Base-by-base conservation (phyloP, 2,113 vertebrate genomes). In the Osmerus mordax region DNA sequence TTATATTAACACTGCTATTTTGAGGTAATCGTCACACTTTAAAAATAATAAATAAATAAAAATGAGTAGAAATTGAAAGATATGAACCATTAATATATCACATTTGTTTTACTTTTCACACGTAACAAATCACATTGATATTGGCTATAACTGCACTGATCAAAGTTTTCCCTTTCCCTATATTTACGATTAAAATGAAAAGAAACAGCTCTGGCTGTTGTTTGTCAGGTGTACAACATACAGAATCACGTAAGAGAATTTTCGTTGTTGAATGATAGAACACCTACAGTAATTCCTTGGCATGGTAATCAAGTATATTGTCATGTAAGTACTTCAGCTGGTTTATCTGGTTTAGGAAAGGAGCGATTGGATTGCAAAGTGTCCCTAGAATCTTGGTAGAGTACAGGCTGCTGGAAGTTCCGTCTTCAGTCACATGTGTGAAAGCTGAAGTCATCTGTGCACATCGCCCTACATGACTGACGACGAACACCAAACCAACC, bases 11-110 rank as follows among this genome's bases (percentile, higher is more conserved):
- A 55, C 59, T 55, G 69, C 63, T 69, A 70, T n/a, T 47, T 18
- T 72, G 79, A 83, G 74, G 82, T 84, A 78, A 74, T 75, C 55
- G 32, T 65, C 75, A 73, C 36, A 75, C 69, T 83, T 82, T 75
- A 65, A 82, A 67, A 68, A 71, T 70, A 13, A 54, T 64, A 68
- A 23, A 80, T 67, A 7, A 23, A 69, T 29, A 41, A 66, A 72
- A 60, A 32, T 72, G 16, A 41, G 61, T 73, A 47, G 68, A 66
- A 13, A 19, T 21, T 72, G 28, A 3, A 68, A 82, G 52, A 83
- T 67, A 81, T 77, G 55, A 73, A 69, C 23, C 67, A 55, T 74
- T 76, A 51, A 51, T 68, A 74, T 80, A 72, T 19, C 63, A 65
- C 69, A 77, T 18, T 63, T 52, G 32, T 67, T 70, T n/a, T 58